A percentile compares a stretch with the other conserved stretches of the same genome.
phyloP scores from a whole-genome alignment of 2,888 invertebrate genomes.

The Ptilodon capucinus region DNA sequence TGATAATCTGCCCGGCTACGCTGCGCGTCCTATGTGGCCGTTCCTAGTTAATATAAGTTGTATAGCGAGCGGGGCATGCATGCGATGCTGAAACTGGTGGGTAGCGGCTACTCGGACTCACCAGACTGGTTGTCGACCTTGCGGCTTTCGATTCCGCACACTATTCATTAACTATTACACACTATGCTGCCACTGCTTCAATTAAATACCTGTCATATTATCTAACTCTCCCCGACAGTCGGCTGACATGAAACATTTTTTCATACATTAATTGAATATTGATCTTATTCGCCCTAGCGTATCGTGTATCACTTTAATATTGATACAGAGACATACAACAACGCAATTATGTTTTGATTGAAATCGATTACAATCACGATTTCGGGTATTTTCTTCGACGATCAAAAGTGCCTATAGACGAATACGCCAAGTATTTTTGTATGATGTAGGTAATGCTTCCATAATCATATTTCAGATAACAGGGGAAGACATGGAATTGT shows the following conservation, averaged over 20 bases:
- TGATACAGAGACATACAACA: slow-evolving; percentile 27
- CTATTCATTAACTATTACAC: slow-evolving; percentile 29
- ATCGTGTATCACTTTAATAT: slow-evolving; percentile 23
- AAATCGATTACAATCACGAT: slow-evolving; percentile 26
- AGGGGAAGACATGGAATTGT: no score
- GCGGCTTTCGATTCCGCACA: slow-evolving; percentile 59
- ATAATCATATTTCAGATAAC: not conserved
- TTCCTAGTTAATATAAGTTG: not conserved
- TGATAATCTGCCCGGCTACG: no score
- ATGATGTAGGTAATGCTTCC: not conserved
- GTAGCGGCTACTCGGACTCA: slow-evolving; percentile 40
- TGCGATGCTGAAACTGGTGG: slow-evolving; percentile 24
- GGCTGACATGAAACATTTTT: not conserved
- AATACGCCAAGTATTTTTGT: not conserved
- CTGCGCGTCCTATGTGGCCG: no score
- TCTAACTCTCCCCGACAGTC: slow-evolving; percentile 2
- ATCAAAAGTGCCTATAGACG: not conserved
- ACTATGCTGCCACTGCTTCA: slow-evolving; percentile 45
- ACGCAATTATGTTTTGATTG: slow-evolving; percentile 27
- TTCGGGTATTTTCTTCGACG: not conserved
- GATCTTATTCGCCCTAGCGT: slow-evolving; percentile 5
- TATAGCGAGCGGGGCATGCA: slow-evolving; percentile 6
- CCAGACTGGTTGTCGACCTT: slow-evolving; percentile 55
- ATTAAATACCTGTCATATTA: slow-evolving; percentile 5
- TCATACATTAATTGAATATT: not conserved